Percentiles rank a stretch among this genome's conserved stretches.
Conservation (phyloP, 2,888 invertebrate genomes). For the Amiota communis region DNA sequence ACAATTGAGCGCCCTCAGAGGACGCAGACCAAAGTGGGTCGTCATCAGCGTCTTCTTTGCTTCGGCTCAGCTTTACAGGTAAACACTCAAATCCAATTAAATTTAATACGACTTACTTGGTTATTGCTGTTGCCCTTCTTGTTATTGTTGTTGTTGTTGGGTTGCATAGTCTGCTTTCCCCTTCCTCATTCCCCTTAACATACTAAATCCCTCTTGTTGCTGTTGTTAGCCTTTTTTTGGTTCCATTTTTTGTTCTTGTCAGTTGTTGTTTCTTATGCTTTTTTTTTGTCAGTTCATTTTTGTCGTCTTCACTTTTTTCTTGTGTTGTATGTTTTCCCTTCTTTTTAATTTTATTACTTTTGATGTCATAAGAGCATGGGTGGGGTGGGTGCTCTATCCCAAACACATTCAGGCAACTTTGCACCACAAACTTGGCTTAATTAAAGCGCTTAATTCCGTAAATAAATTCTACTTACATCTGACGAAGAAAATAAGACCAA, state of each 20-base stretch:
- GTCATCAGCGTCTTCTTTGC: slow-evolving; percentile 36
- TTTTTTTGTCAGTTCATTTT: slow-evolving; percentile 48
- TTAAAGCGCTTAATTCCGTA: slow-evolving; percentile 59
- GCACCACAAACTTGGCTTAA: slow-evolving; percentile 50
- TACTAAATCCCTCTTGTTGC: neutral
- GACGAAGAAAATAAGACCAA: neutral
- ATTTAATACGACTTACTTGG: slow-evolving; percentile 67
- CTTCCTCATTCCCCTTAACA: neutral
- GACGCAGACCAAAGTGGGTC: slow-evolving; percentile 20
- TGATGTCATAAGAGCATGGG: slow-evolving; percentile 33
- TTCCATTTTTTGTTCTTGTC: slow-evolving; percentile 30
- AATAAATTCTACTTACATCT: slow-evolving; percentile 40
- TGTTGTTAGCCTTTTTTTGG: slow-evolving; percentile 36
- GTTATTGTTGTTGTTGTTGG: slow-evolving; percentile 21
- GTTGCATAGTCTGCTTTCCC: neutral
- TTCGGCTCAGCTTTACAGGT: slow-evolving; percentile 56
- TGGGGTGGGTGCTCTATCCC: too few relatives aligned
- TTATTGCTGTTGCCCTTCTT: slow-evolving; percentile 39
- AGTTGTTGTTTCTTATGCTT: slow-evolving; percentile 35
- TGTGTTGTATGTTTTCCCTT: slow-evolving; percentile 13
- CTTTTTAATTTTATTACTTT: slow-evolving; percentile 55
- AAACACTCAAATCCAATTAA: slow-evolving; percentile 67
- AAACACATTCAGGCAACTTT: neutral
- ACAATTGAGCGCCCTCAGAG: too few relatives aligned
- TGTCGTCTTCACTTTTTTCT: slow-evolving; percentile 42